A percentile compares a stretch with the other conserved stretches of the same genome.
Evolutionary conservation across 1,140 invertebrate genomes (phyloP).

Genomic region (Pseudobourletiella spinata): DNA sequence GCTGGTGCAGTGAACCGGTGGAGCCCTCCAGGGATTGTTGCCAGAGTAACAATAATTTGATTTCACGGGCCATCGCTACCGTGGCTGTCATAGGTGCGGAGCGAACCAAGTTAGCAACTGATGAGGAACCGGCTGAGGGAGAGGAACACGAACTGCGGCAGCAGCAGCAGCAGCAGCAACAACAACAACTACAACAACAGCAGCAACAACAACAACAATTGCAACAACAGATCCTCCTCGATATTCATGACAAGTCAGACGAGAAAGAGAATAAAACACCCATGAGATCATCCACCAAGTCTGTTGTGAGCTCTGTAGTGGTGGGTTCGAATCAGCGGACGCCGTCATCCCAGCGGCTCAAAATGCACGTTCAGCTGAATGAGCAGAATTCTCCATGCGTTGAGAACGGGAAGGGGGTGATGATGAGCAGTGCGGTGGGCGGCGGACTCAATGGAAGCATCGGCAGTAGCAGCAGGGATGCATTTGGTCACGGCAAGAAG

Average conservation of each 20-base stretch:
- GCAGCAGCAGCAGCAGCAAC: too few relatives aligned
- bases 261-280: conserved; percentile 36
- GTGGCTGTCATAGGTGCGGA: not conserved
- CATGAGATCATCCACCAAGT: not conserved
- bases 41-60: not conserved
- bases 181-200: not conserved
- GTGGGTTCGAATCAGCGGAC: not conserved
- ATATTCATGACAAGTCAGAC: conserved; percentile 4
- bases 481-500: not conserved
- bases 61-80: not conserved
- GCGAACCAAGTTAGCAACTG: too few relatives aligned
- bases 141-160: too few relatives aligned
- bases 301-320: not conserved
- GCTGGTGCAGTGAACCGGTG: conserved; percentile 31
- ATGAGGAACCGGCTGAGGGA: too few relatives aligned
- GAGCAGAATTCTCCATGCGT: conserved; percentile 8
- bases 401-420: not conserved
- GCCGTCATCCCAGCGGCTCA: conserved; percentile 1
- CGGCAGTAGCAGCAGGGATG: not conserved
- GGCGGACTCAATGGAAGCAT: not conserved
- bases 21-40: conserved; percentile 8
- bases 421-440: not conserved
- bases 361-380: conserved; percentile 16
- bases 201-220: not conserved
- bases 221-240: not conserved